These are phyloP conservation scores for Malacoctenus gilli DNA, from an alignment of 2,797 vertebrate genomes.

Conservation along the genomic window DNA sequence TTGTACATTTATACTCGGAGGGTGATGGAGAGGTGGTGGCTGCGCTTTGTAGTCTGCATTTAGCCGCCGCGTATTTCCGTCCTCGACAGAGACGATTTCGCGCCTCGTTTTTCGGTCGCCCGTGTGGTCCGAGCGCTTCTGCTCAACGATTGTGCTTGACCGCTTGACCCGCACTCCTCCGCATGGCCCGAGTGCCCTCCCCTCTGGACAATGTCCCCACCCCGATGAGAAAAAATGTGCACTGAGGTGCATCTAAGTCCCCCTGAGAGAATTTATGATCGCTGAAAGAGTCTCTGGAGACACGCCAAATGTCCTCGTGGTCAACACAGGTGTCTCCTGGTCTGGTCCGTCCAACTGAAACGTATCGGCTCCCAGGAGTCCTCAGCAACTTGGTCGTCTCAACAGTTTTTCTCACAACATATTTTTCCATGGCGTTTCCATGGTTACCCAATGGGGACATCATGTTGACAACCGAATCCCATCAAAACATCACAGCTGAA, in stretches of 20 bases:
- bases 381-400: no score
- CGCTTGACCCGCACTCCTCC: background rate
- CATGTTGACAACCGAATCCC: no score
- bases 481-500: no score
- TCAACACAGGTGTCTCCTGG: no score
- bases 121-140: background rate
- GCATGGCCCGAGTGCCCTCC: background rate
- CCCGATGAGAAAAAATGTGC: constrained; percentile 1
- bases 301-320: no score
- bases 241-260: background rate
- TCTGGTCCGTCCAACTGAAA: no score
- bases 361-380: no score
- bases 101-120: constrained; percentile 6
- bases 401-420: no score
- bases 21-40: background rate
- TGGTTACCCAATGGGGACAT: no score
- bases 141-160: background rate
- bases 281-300: background rate
- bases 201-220: constrained; percentile 2
- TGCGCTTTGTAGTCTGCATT: constrained; percentile 12
- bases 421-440: no score
- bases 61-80: no score
- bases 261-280: no score
- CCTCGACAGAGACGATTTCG: background rate
- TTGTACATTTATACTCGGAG: constrained; percentile 50